phyloP scores from a whole-genome alignment of 1,140 invertebrate genomes.

The Xylocopa sonorina region DNA sequence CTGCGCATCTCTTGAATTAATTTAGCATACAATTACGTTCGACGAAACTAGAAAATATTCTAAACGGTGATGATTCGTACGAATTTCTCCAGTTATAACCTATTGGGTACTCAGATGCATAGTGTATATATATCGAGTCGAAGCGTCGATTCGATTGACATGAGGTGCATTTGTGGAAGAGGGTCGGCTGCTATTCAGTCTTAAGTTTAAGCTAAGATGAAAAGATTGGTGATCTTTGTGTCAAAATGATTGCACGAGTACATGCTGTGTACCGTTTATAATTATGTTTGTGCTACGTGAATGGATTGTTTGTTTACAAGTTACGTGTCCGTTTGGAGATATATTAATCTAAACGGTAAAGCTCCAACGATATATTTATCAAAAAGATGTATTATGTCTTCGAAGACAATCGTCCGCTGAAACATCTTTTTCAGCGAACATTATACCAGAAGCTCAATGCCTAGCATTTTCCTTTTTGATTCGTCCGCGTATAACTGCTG shows the following conservation, averaged over 20 bases:
- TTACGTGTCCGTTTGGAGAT: neutral
- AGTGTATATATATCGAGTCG: neutral
- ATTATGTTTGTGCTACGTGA: neutral
- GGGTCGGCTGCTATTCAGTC: conserved; percentile 6
- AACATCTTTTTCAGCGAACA: neutral
- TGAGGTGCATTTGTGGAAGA: neutral
- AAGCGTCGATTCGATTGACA: conserved; percentile 34
- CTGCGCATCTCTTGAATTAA: neutral
- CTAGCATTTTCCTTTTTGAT: neutral
- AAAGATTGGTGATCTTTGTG: neutral
- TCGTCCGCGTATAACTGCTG: neutral
- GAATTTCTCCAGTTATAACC: neutral
- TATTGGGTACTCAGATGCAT: no score
- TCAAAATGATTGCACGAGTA: neutral
- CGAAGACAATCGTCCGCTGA: neutral
- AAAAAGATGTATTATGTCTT: conserved; percentile 1
- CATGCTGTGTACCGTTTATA: neutral
- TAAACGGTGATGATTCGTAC: neutral
- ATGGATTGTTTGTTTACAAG: neutral
- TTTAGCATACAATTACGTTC: neutral
- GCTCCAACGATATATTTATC: neutral
- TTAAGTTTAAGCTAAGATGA: neutral
- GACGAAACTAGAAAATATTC: neutral
- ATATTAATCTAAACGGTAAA: neutral
- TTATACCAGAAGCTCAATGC: no score